Evolutionary conservation across 2,797 vertebrate genomes (phyloP), one percentile per base, ranked within the genome.

Genomic region (Geotrypetes seraphini): DNA sequence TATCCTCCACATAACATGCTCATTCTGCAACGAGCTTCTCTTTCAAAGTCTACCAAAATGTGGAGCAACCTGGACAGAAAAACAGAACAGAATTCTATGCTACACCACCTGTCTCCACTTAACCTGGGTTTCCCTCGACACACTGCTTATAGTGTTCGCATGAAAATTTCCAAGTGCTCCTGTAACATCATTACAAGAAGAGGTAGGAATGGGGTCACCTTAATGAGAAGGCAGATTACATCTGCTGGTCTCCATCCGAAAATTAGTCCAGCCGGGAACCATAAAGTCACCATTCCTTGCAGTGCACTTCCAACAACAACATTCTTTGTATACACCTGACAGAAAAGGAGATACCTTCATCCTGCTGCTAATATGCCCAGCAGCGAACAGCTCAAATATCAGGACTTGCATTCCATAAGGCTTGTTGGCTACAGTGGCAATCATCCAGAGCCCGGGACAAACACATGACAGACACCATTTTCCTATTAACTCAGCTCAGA

Each of bases 151-250:
- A 54, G 30, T 40, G 17, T 9, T 39, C 40, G 31, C 20, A 44
- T 43, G n/a, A 62, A 47, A 37, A 39, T 43, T 48, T 50, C 48
- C 36, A 42, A 51, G 43, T 57, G 46, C 59, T 69, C 58, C 53
- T 45, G 50, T 63, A 66, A 70, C 71, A 51, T 75, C 73, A 83
- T 78, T 74, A 81, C 77, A 68, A 62, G 58, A 41, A 48, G 55
- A 60, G 66, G 61, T 68, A 80, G 70, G 70, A 54, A 74, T 55
- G 58, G 63, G 58, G 69, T 70, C 66, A 56, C 40, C 69, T 69
- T 65, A 54, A 68, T 68, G 73, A 71, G 63, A 66, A 36, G 11
- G 58, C 57, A 55, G 69, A 70, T 81, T 71, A 61, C 52, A 64
- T 51, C 62, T 65, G 37, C 53, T 47, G 56, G 50, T 56, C 56